A percentile compares a stretch with the other conserved stretches of the same genome.
Conservation (phyloP, 2,888 invertebrate genomes). For the Pteria penguin region DNA sequence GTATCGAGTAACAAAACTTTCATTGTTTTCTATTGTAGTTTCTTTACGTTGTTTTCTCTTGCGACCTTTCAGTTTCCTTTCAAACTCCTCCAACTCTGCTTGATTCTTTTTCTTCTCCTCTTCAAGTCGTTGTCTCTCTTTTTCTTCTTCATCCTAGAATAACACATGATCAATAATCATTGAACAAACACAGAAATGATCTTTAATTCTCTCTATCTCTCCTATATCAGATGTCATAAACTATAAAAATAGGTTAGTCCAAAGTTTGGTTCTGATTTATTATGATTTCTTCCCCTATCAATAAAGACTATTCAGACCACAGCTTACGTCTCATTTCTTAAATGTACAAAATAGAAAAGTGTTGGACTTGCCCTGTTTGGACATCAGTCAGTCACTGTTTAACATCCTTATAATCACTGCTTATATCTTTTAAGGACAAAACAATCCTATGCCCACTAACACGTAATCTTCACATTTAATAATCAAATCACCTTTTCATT, state of each 20-base stretch:
- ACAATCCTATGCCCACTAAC: too few species aligned
- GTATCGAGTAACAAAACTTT: constrained; percentile 57
- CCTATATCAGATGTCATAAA: not conserved
- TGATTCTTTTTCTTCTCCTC: constrained; percentile 71
- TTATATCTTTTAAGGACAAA: too few species aligned
- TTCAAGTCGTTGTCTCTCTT: constrained; percentile 67
- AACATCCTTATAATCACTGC: too few species aligned
- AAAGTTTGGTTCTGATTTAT: not conserved
- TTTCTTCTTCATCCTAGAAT: constrained; percentile 72
- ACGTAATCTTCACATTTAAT: too few species aligned
- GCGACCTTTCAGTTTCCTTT: constrained; percentile 75
- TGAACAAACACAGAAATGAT: not conserved
- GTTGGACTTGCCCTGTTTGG: too few species aligned
- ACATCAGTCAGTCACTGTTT: too few species aligned
- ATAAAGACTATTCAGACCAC: too few species aligned
- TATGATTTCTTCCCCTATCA: not conserved
- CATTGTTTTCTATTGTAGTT: constrained; percentile 57
- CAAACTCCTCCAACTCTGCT: constrained; percentile 77
- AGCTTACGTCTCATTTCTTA: too few species aligned
- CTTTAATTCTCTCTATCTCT: too few species aligned
- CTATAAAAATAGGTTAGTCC: not conserved
- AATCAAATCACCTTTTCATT: too few species aligned
- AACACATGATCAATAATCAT: constrained; percentile 13
- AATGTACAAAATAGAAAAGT: too few species aligned
- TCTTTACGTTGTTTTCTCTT: constrained; percentile 68